Percentiles rank a stretch among this genome's conserved stretches.
Conservation (phyloP, 2,797 vertebrate genomes). For the Rhinella marina region DNA sequence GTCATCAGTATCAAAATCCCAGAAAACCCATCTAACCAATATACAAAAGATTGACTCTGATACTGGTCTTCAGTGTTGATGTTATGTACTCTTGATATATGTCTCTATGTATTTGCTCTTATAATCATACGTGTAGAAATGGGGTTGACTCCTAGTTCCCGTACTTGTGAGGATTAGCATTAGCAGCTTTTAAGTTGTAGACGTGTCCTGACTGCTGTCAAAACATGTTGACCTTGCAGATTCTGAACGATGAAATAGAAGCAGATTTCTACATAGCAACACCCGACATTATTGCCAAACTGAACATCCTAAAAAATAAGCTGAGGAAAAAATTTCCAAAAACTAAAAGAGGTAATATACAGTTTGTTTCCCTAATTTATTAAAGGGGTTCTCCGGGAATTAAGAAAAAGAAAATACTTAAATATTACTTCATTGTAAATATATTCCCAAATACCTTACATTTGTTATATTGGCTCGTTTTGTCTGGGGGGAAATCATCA, state of each 20-base stretch:
- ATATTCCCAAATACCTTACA: too few species aligned
- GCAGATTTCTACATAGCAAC: constrained; percentile 89
- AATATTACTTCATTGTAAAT: too few species aligned
- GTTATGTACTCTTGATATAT: neutral
- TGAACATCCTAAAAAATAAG: constrained; percentile 84
- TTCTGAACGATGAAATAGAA: constrained; percentile 85
- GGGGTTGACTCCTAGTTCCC: neutral
- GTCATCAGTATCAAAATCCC: too few species aligned
- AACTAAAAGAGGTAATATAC: constrained; percentile 77
- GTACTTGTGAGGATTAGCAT: neutral
- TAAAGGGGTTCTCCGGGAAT: too few species aligned
- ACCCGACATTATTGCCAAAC: constrained; percentile 82
- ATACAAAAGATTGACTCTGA: neutral
- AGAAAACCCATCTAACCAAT: neutral
- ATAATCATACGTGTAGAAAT: neutral
- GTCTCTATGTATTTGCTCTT: neutral
- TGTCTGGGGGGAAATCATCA: too few species aligned
- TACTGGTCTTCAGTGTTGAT: neutral
- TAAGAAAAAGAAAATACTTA: too few species aligned
- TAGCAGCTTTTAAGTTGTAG: neutral
- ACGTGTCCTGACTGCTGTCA: neutral
- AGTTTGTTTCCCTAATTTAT: neutral
- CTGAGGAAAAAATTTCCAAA: constrained; percentile 87
- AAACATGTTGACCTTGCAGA: constrained; percentile 72
- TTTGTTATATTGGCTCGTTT: too few species aligned